Conservation (phyloP, 2,888 invertebrate species). For the Beris morrisii region DNA sequence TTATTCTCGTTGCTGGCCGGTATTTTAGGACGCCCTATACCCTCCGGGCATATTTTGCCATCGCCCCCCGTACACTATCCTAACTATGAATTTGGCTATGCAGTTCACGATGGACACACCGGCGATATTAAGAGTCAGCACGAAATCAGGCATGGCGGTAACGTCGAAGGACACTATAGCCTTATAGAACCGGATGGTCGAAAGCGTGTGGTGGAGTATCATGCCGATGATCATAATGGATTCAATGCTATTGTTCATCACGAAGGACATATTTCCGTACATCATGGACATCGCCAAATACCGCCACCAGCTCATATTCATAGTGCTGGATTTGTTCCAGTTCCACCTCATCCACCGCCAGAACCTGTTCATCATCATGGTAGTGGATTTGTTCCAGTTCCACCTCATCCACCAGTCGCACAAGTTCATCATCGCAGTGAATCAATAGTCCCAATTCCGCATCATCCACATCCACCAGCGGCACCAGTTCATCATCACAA, state of each 20-base stretch:
- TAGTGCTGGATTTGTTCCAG: slow-evolving; percentile 1
- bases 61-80: slow-evolving; percentile 36
- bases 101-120: slow-evolving; percentile 53
- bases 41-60: background rate
- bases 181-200: slow-evolving; percentile 54
- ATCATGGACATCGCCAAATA: slow-evolving; percentile 21
- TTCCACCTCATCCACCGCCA: slow-evolving; percentile 18
- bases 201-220: slow-evolving; percentile 54
- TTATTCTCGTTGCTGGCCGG: background rate
- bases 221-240: slow-evolving; percentile 52
- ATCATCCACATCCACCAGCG: slow-evolving; percentile 4
- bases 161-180: slow-evolving; percentile 54
- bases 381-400: slow-evolving; percentile 3
- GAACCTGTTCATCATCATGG: slow-evolving; percentile 37
- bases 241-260: slow-evolving; percentile 54
- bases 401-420: slow-evolving; percentile 18
- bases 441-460: slow-evolving; percentile 2
- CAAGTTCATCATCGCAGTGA: slow-evolving; percentile 39
- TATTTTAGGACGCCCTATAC: slow-evolving; percentile 13
- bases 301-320: slow-evolving; percentile 38
- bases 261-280: slow-evolving; percentile 41
- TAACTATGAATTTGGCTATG: slow-evolving; percentile 54
- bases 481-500: slow-evolving; percentile 38
- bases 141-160: slow-evolving; percentile 54
- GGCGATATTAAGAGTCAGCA: slow-evolving; percentile 56